Conservation (phyloP, 2,113 vertebrate genomes). For the Aix galericulata region DNA sequence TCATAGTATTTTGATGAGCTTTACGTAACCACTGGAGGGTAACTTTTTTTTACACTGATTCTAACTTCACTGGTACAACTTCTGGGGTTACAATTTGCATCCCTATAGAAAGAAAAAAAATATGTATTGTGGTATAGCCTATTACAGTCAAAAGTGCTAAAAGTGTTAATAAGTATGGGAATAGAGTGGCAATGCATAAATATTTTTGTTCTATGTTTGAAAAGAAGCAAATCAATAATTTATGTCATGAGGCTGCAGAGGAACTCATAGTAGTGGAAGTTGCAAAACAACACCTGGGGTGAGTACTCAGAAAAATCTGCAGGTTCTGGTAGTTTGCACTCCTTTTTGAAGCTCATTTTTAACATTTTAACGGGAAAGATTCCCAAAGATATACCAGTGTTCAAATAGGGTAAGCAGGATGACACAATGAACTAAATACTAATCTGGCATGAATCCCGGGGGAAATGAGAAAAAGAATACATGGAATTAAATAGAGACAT, state of each 20-base stretch:
- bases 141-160: neutral
- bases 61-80: neutral
- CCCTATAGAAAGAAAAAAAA: neutral
- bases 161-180: neutral
- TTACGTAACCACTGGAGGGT: neutral
- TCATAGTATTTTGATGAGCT: neutral
- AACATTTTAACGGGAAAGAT: neutral
- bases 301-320: neutral
- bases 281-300: neutral
- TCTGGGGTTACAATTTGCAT: neutral
- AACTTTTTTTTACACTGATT: neutral
- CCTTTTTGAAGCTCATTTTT: neutral
- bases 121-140: neutral
- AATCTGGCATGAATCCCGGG: neutral
- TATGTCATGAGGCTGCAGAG: neutral
- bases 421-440: neutral
- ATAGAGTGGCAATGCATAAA: neutral
- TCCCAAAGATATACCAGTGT: neutral
- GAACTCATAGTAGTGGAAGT: neutral
- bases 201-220: neutral
- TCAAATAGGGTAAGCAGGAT: neutral
- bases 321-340: neutral
- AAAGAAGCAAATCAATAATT: neutral
- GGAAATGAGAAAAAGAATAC: neutral
- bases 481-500: neutral